Base-by-base conservation (phyloP, 2,113 vertebrate genomes). In the Chaenocephalus aceratus region DNA sequence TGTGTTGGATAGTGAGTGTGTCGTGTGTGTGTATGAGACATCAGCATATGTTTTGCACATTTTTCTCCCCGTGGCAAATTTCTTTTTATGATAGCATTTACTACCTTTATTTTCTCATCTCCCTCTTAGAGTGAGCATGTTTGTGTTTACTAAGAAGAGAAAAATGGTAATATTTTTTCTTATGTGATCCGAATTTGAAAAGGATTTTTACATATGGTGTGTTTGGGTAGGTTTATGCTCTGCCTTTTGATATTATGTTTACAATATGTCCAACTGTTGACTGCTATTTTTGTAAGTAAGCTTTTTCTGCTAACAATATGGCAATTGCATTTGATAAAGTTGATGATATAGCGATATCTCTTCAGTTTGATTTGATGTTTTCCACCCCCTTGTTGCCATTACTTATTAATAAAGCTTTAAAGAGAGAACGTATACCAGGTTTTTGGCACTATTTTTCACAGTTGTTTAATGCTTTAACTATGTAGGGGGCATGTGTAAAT, bases 11-110 rank as follows among this genome's bases (percentile, higher is more conserved):
- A 26, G 26, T 26, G 26, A 26, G 26, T 26, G 26, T 26, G 26
- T 26, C 26, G 2, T 26, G 48, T 62, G 36, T 62, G 4, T 36
- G 59, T 72, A 2, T 13, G 54, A 61, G 3, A 41, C n/a, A 49
- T 51, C 21, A 18, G 60, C 67, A 41, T 59, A 66, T 66, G 53
- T 72, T 70, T 67, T 73, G 18, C 53, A 48, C 48, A 63, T 58
- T 76, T 76, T 71, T 15, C 16, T 65, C 34, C 72, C 53, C 59
- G 6, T 72, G 54, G 73, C 45, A 65, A 54, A 18, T 53, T 34
- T 72, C 4, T 26, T 18, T 46, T 82, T 12, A 34, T 66, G 45
- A 2, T 36, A 67, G 14, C 68, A 46, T 77, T 66, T 67, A 30
- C 74, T 30, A 11, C 48, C 48, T 77, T 60, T 26, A 0, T 82